phyloP scores from a whole-genome alignment of 2,113 vertebrate species.

The Gopherus flavomarginatus region DNA sequence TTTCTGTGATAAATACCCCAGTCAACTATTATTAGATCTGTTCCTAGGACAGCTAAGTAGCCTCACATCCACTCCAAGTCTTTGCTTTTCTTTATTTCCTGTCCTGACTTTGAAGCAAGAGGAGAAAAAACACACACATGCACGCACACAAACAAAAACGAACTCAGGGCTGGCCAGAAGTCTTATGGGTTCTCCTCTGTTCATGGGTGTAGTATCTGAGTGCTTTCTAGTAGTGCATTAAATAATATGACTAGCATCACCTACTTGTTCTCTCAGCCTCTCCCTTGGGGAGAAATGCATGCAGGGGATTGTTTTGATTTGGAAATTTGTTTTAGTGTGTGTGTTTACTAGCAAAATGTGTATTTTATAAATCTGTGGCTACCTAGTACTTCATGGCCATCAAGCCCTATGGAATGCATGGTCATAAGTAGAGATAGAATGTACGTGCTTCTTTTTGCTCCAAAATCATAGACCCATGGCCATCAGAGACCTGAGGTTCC shows the following conservation, averaged over 20 bases:
- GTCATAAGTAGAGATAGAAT: not conserved
- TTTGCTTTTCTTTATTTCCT: not conserved
- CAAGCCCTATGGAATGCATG: not conserved
- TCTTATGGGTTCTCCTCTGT: not conserved
- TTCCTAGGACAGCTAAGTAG: constrained; percentile 45
- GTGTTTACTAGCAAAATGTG: not conserved
- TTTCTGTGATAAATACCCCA: constrained; percentile 68
- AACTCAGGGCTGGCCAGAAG: not conserved
- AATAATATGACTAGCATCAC: not conserved
- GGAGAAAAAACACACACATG: not conserved
- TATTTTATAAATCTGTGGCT: not conserved
- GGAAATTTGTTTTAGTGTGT: not conserved
- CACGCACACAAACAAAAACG: not conserved
- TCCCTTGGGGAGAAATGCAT: not conserved
- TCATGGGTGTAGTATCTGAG: not conserved
- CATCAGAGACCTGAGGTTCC: not conserved
- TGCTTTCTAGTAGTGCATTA: not conserved
- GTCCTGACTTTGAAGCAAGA: not conserved
- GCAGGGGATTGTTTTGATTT: not conserved
- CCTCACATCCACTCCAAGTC: not conserved
- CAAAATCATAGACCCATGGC: not conserved
- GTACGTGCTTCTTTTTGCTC: not conserved
- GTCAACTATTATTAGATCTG: constrained; percentile 66
- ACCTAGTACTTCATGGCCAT: not conserved
- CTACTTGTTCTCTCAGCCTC: not conserved